phyloP scores from a whole-genome alignment of 2,888 invertebrate species.

The Odontothrips loti region DNA sequence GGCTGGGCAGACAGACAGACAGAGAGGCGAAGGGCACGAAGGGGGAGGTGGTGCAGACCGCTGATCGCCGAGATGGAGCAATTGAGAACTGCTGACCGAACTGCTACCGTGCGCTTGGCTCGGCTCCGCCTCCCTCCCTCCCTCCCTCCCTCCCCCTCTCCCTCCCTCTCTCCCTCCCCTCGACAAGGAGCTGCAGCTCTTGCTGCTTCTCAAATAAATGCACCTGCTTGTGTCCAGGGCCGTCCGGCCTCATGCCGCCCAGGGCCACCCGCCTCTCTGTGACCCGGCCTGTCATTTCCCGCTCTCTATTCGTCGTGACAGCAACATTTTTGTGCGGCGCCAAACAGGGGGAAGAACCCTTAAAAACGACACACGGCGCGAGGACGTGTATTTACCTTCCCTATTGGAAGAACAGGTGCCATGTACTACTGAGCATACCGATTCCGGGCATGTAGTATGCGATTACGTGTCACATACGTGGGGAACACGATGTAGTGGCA shows the following conservation, averaged over 20 bases:
- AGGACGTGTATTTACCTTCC: no score
- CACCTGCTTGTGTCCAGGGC: not conserved
- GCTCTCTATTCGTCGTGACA: no score
- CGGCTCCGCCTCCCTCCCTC: not conserved
- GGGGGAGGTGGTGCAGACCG: not conserved
- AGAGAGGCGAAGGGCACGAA: not conserved
- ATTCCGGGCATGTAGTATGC: no score
- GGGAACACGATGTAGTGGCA: no score
- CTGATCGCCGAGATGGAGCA: constrained; percentile 19
- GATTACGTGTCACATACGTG: no score
- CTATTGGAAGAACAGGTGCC: no score
- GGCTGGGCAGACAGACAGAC: not conserved
- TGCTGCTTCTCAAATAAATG: constrained; percentile 5
- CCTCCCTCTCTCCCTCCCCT: not conserved
- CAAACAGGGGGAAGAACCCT: no score
- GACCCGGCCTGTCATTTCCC: not conserved
- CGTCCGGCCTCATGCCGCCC: not conserved
- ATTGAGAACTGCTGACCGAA: constrained; percentile 19
- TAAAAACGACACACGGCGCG: no score
- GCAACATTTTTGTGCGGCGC: no score
- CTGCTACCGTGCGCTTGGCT: not conserved
- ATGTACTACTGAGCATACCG: no score
- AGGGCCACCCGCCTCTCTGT: not conserved
- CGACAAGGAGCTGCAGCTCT: not conserved
- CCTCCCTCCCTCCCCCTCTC: not conserved